Evolutionary conservation across 2,888 invertebrate species (phyloP), one percentile per base, ranked within the genome.

Genomic region (Pseudoips prasinana): DNA sequence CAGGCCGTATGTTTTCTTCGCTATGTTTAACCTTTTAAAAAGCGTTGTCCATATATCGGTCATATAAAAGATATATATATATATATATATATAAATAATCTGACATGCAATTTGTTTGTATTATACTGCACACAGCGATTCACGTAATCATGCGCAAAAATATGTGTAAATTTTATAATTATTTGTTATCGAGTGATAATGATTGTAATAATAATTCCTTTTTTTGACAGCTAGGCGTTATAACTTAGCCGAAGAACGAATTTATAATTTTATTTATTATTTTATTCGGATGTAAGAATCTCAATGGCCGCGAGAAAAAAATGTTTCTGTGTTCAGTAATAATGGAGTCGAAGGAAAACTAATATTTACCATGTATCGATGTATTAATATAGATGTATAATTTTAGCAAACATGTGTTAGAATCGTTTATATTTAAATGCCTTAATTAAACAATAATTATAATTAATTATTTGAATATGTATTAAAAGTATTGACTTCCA

Each of bases 171-270:
- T n/a, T n/a, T n/a, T n/a, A n/a, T n/a, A n/a, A n/a, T n/a, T n/a
- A n/a, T n/a, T 25, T 42, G 40, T 35, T 8, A 8, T 24, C 19
- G 10, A 18, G 11, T 33, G 29, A 14, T 43, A 28, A 41, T 36
- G 3, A 24, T 23, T 41, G 30, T 31, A 8, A 33, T 33, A 14
- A 8, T 37, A 38, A 33, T 33, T 25, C 22, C 32, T 37, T 37
- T 39, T 33, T 36, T 20, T 44, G 36, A 45, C 47, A 54, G 47
- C 47, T 54, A 44, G 31, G n/a, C n/a, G n/a, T n/a, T n/a, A n/a
- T n/a, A 34, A 37, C 33, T 47, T 56, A 47, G 52, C 54, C 40
- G 39, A 36, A 40, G 29, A 47, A 54, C 57, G 57, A 54, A 56
- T 54, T 56, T 54, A 54, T 52, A 42, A 30, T 31, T 33, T 53